Evolutionary conservation across 2,113 vertebrate genomes (phyloP).

Genomic region (Sapayoa aenigma): DNA sequence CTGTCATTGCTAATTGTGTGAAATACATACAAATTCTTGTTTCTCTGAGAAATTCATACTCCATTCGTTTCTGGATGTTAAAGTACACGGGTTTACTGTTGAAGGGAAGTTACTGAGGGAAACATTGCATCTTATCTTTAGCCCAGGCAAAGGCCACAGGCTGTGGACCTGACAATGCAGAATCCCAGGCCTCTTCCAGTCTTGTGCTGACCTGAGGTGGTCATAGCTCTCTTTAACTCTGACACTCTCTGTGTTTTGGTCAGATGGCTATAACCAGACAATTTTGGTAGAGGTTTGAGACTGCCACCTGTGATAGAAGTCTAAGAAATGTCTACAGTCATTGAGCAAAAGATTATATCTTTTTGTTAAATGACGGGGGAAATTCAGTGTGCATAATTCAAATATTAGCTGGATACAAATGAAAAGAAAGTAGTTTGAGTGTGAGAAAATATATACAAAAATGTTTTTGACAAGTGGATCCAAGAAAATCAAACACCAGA

Average conservation of each 20-base stretch:
- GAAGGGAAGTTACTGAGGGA: not conserved
- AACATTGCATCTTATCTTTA: not conserved
- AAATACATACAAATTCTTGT: not conserved
- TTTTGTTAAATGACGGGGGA: rapidly evolving
- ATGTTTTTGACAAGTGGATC: not conserved
- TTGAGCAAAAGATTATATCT: not conserved
- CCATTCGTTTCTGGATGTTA: not conserved
- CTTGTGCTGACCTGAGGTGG: not conserved
- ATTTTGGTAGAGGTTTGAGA: not conserved
- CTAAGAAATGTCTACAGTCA: not conserved
- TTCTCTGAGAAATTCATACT: not conserved
- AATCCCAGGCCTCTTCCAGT: not conserved
- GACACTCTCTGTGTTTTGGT: not conserved
- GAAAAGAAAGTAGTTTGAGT: not conserved
- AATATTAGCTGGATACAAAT: not conserved
- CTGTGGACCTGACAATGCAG: rapidly evolving
- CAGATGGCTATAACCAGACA: not conserved
- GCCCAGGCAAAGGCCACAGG: not conserved
- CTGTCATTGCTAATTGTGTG: not conserved
- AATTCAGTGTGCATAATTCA: not conserved
- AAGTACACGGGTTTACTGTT: not conserved
- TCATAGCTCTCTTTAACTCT: not conserved
- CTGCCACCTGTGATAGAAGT: not conserved
- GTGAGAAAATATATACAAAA: not conserved
- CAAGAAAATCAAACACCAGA: not conserved